Evolutionary conservation across 2,113 vertebrate species (phyloP).

Genomic region (Charina bottae): DNA sequence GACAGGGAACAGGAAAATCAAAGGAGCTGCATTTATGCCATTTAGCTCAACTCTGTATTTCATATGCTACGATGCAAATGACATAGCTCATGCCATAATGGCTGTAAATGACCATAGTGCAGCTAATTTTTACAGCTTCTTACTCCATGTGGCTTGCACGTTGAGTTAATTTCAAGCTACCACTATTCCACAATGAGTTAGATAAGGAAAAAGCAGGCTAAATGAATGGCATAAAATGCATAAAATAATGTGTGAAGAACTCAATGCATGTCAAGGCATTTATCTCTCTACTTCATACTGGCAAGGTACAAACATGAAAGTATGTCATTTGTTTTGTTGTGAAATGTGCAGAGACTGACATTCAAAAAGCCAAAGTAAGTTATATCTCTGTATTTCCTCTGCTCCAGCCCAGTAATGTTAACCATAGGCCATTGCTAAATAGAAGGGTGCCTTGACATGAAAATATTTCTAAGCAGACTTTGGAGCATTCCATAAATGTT

Average conservation of each 20-base stretch:
- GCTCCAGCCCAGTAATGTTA: background rate
- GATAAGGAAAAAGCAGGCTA: conserved; percentile 35
- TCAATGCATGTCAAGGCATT: conserved; percentile 28
- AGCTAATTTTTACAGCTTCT: conserved; percentile 43
- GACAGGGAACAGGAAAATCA: conserved; percentile 40
- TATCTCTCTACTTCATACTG: conserved; percentile 1
- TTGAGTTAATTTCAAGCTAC: conserved; percentile 64
- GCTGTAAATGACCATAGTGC: conserved; percentile 44
- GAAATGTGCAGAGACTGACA: background rate
- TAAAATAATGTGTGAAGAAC: conserved; percentile 38
- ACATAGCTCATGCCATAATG: background rate
- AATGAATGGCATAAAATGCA: conserved; percentile 20
- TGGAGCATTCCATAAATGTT: accelerated
- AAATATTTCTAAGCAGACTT: background rate
- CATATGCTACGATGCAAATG: conserved; percentile 27
- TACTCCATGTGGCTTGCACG: conserved; percentile 40
- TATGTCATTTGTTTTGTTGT: conserved; percentile 35
- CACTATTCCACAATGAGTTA: conserved; percentile 49
- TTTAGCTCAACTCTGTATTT: conserved; percentile 48
- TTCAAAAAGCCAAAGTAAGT: conserved; percentile 12
- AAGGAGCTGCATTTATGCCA: conserved; percentile 44
- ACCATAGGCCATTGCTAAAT: background rate
- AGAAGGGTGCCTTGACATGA: background rate
- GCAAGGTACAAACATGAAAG: conserved; percentile 50
- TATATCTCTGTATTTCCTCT: conserved; percentile 11